A percentile compares a stretch with the other conserved stretches of the same genome.
Conservation (phyloP, 2,888 invertebrate genomes). For the Tanypteryx hageni region DNA sequence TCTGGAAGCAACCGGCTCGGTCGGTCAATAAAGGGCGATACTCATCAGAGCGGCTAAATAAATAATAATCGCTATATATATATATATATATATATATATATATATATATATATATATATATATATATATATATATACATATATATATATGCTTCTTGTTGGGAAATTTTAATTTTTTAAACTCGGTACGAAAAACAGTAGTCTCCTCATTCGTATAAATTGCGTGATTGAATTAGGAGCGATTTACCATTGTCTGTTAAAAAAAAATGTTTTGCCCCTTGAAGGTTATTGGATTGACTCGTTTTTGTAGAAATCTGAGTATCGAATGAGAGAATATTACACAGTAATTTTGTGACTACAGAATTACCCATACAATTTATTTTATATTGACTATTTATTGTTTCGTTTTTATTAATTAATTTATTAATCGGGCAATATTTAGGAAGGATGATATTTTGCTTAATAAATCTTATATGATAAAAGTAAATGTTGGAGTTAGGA, state of each 20-base stretch:
- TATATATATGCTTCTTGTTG: neutral
- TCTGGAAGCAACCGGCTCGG: conserved; percentile 25
- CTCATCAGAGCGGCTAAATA: conserved; percentile 53
- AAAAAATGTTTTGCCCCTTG: neutral
- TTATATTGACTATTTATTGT: too few species aligned
- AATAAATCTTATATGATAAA: too few species aligned
- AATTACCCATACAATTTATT: too few species aligned
- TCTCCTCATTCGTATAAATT: neutral
- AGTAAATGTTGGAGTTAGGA: too few species aligned
- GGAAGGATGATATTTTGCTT: too few species aligned
- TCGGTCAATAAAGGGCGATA: conserved; percentile 30
- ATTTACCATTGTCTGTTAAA: neutral
- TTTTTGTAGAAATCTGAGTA: too few species aligned
- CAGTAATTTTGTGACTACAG: too few species aligned
- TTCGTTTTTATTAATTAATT: too few species aligned
- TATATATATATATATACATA: neutral
- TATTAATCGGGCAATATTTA: too few species aligned
- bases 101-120: neutral
- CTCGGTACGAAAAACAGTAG: neutral
- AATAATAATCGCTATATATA: conserved; percentile 11
- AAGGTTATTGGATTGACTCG: neutral
- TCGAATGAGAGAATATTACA: too few species aligned
- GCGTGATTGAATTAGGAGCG: conserved; percentile 2
- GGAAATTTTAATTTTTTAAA: neutral
- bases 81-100: neutral